Evolutionary conservation across 92 coral and sea anemone genomes (phyloP).

Genomic region (Epizoanthus ramosus): DNA sequence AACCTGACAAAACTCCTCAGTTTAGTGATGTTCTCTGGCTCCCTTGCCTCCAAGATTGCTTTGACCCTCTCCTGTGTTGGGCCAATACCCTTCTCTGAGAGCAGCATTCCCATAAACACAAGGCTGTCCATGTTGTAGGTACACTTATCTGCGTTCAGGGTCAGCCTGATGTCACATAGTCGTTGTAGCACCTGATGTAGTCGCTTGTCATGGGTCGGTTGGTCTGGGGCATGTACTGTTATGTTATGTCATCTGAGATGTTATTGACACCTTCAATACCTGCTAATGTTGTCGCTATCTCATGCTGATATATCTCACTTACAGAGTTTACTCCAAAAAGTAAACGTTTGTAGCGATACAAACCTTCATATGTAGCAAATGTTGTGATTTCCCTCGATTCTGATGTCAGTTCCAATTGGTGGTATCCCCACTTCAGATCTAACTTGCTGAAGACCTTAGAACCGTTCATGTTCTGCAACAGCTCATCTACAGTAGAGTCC

Average conservation of each 20-base stretch:
- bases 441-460: constrained; percentile 43
- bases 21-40: constrained; percentile 59
- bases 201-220: constrained; percentile 55
- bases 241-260: constrained; percentile 72
- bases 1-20: constrained; percentile 57
- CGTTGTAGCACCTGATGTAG: constrained; percentile 49
- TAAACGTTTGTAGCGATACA: constrained; percentile 45
- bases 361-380: constrained; percentile 37
- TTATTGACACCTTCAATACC: constrained; percentile 56
- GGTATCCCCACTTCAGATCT: constrained; percentile 44
- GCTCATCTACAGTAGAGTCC: constrained; percentile 48
- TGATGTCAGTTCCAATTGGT: constrained; percentile 38
- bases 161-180: constrained; percentile 52
- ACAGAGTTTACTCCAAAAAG: constrained; percentile 60
- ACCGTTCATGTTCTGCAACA: constrained; percentile 46
- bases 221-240: constrained; percentile 55
- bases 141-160: constrained; percentile 61
- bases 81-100: constrained; percentile 69
- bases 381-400: constrained; percentile 49
- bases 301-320: constrained; percentile 65
- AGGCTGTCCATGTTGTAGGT: constrained; percentile 53
- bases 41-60: constrained; percentile 59
- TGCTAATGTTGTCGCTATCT: constrained; percentile 52
- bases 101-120: constrained; percentile 61
- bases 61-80: constrained; percentile 67